Evolutionary conservation across 2,888 invertebrate species (phyloP), one percentile per base, ranked within the genome.

Genomic region (Amblyjoppa fuscipennis): DNA sequence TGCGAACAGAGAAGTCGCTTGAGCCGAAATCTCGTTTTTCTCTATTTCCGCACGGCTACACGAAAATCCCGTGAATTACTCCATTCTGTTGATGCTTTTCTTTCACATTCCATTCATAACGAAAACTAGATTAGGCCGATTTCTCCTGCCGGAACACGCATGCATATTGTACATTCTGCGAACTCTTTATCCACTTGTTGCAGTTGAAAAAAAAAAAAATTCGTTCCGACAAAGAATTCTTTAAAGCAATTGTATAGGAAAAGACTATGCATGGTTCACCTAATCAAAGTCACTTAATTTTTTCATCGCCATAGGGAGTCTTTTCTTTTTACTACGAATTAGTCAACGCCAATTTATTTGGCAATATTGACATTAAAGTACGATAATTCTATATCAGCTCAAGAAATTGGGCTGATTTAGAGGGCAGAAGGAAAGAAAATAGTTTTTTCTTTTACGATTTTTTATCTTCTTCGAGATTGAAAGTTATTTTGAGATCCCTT

Each of bases 1-100:
- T 81, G 80, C 66, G 69, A 41, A 78, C 51, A 64, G 51, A 64
- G 49, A 49, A 51, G 38, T 0, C 25, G 20, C 64, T 61, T 28
- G 45, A 66, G 20, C 69, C 11, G 45, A 64, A 64, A 25, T 70
- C n/a, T 5, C 38, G 28, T 76, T 28, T 13, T n/a, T 11, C 31
- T n/a, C 61, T 31, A 13, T 70, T 34, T 76, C 75, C 49, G 13
- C 16, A 28, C 38, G 41, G 16, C 13, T 25, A 20, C 53, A 20
- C 73, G 73, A 38, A 51, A 66, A 56, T 38, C 34, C 11, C 34
- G 59, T 28, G 34, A 53, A 81, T 74, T 28, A 64, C 64, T 34
- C 34, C 28, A 28, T 28, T 28, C 59, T 7, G 34, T 31, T 6
- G 31, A 13, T 34, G 64, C 31, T 64, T 64, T 59, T 64, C 13